Conservation (phyloP, 2,113 vertebrate species). For the Rhombomys opimus region DNA sequence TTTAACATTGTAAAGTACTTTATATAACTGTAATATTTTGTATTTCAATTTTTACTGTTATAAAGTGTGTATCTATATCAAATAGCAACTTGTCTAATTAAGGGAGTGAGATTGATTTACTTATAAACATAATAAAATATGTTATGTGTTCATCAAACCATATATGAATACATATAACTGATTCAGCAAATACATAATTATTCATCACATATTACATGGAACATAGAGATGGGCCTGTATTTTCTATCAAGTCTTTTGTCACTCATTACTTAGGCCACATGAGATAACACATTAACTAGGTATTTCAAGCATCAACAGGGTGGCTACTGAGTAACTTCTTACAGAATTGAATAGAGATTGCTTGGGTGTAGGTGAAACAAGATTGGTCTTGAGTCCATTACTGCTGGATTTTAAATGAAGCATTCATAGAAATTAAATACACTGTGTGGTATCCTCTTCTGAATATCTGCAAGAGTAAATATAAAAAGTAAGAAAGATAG, state of each 20-base stretch:
- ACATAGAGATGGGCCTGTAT: background rate
- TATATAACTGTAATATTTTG: background rate
- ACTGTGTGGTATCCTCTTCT: background rate
- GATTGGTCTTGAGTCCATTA: background rate
- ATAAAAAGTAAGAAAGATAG: background rate
- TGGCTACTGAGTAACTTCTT: background rate
- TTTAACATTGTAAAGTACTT: background rate
- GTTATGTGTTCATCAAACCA: background rate
- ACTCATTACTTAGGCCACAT: background rate
- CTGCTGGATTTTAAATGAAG: background rate
- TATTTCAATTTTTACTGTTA: background rate
- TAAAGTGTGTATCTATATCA: background rate
- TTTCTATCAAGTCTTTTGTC: background rate
- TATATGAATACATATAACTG: background rate
- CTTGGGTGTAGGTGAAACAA: background rate
- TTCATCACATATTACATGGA: background rate
- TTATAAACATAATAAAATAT: background rate
- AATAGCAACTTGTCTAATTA: background rate
- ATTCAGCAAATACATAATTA: background rate
- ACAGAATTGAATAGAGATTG: background rate
- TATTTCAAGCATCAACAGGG: background rate
- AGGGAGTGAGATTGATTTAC: background rate
- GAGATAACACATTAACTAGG: slow-evolving; percentile 3
- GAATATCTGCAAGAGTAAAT: background rate
- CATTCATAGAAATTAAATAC: background rate